These are phyloP conservation scores for Sebastes kiyomatsui DNA, from an alignment of 2,797 vertebrate species.

Conservation along the genomic window DNA sequence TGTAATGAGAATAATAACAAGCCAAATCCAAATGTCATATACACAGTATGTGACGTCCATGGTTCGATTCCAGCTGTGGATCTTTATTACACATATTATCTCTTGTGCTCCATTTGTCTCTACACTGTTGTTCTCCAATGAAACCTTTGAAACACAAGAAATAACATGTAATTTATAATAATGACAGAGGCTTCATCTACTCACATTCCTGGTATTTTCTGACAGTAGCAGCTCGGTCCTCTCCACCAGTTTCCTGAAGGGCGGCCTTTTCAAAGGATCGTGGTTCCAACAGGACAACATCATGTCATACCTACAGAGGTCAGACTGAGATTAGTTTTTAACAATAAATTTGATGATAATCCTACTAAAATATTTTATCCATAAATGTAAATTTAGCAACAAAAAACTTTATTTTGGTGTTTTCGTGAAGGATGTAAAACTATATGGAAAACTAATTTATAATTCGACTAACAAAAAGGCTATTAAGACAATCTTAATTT, in stretches of 20 bases:
- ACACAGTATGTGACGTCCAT: not conserved
- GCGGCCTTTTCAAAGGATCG: slow-evolving; percentile 92
- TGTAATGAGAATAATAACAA: not conserved
- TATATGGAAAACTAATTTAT: no score
- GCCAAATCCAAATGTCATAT: not conserved
- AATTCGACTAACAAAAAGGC: no score
- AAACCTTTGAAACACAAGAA: not conserved
- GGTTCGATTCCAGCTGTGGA: not conserved
- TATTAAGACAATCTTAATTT: no score
- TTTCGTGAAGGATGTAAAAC: no score
- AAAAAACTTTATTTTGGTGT: no score
- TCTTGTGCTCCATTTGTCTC: not conserved
- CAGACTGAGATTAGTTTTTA: slow-evolving; percentile 21
- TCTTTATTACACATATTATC: not conserved
- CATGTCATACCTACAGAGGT: slow-evolving; percentile 88
- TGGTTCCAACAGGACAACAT: slow-evolving; percentile 96
- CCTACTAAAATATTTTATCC: no score
- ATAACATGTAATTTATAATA: not conserved
- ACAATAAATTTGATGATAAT: no score
- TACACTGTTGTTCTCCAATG: not conserved
- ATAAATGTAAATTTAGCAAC: no score
- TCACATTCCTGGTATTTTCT: slow-evolving; percentile 90
- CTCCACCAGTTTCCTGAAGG: slow-evolving; percentile 94
- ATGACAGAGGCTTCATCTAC: slow-evolving; percentile 34
- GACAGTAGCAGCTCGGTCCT: slow-evolving; percentile 93